phyloP scores from a whole-genome alignment of 2,888 invertebrate species.

The Tortricodes alternella region DNA sequence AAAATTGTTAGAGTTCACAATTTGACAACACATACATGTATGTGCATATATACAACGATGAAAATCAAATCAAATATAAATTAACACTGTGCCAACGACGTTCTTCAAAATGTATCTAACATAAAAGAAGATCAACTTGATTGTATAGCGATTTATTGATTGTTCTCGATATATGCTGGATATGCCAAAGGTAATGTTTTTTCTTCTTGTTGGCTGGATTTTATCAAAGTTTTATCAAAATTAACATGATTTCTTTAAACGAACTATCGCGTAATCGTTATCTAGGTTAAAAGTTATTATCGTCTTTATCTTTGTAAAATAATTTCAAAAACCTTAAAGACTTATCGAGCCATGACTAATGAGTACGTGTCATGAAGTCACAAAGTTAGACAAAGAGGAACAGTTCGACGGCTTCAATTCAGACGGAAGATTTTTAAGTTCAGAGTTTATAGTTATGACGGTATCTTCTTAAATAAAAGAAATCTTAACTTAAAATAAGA shows the following conservation, averaged over 20 bases:
- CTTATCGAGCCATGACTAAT: slow-evolving; percentile 18
- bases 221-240: slow-evolving; percentile 1
- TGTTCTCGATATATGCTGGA: no score
- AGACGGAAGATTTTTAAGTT: neutral
- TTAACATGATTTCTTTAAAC: neutral
- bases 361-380: neutral
- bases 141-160: no score
- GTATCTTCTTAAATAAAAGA: no score
- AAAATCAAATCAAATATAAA: no score
- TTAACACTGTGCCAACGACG: no score
- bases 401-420: slow-evolving; percentile 2
- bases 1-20: no score
- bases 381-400: neutral
- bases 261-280: slow-evolving; percentile 13
- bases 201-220: neutral
- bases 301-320: slow-evolving; percentile 12
- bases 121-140: no score
- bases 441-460: neutral
- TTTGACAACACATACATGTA: no score
- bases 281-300: slow-evolving; percentile 1
- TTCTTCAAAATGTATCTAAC: no score
- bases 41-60: no score
- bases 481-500: neutral
- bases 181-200: no score
- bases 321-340: slow-evolving; percentile 8